A percentile compares a stretch with the other conserved stretches of the same genome.
Conservation (phyloP, 2,113 vertebrate species). For the Megalops atlanticus region DNA sequence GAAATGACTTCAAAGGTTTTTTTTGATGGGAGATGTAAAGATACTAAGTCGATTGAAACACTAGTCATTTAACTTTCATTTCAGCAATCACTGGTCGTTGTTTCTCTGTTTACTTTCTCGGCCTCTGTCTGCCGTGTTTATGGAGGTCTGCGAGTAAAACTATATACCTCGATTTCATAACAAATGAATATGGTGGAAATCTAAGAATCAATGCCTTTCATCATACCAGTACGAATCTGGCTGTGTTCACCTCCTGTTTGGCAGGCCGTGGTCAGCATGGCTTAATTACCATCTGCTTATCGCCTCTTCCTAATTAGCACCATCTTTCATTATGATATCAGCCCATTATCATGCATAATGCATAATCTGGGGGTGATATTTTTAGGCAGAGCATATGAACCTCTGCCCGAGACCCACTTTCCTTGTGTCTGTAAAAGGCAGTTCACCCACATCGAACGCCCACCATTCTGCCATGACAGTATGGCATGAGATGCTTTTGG, state of each 20-base stretch:
- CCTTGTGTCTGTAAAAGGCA: not conserved
- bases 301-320: slow-evolving; percentile 36
- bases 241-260: slow-evolving; percentile 25
- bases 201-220: not conserved
- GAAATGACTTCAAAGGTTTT: not conserved
- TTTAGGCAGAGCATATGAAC: slow-evolving; percentile 35
- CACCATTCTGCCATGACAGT: too few relatives aligned
- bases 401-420: slow-evolving; percentile 5
- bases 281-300: slow-evolving; percentile 48
- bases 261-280: slow-evolving; percentile 27
- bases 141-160: too few relatives aligned
- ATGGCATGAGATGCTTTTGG: too few relatives aligned
- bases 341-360: slow-evolving; percentile 43
- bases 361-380: slow-evolving; percentile 37
- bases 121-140: too few relatives aligned
- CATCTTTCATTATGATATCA: slow-evolving; percentile 42
- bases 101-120: not conserved
- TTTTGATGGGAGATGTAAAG: not conserved
- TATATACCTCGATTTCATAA: too few relatives aligned
- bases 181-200: too few relatives aligned
- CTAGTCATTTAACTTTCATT: not conserved
- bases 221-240: slow-evolving; percentile 8
- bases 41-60: not conserved
- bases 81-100: not conserved
- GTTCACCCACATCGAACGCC: not conserved